Base-by-base conservation (phyloP, 2,888 invertebrate genomes). In the Dicyrtoma fusca region DNA sequence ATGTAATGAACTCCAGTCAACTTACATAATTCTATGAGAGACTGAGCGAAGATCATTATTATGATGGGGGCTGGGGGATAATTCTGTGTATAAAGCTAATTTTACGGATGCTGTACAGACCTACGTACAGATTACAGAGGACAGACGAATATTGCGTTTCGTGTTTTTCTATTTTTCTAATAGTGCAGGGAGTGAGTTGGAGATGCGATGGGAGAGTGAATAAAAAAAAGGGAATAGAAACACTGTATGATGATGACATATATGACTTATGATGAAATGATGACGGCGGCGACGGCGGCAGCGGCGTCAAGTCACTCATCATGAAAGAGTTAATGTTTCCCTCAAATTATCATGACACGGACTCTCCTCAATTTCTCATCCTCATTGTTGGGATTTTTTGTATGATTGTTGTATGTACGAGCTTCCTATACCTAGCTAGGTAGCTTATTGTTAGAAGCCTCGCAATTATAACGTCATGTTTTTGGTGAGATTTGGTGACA, bases 251-350 rank as follows among this genome's bases (percentile, higher is more conserved):
- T 26, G n/a, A 42, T 26, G 57, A 53, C 14, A 55, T 21, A 26
- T n/a, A 64, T 49, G 64, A 64, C 64, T 34, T 34, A 34, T 34
- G 34, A 34, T 34, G 8, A 34, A 34, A 34, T 34, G 34, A 34
- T 34, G 34, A 61, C 34, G 44, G 61, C 23, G 61, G 17, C 59
- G n/a, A n/a, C n/a, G 34, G 34, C 34, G 44, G 61, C 23, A 34
- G 17, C 34, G 45, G 21, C 49, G 23, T 64, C 64, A 65, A 66
- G 61, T 73, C 73, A 74, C 70, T 74, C 70, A 61, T 68, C 47
- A 59, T 74, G 64, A 71, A 74, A 74, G 73, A 65, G 73, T 74
- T 74, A 74, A 74, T 74, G 73, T 74, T 70, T 74, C 63, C 65
- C 69, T 69, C 55, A 73, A 73, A 73, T 69, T 73, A 69, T 73